Evolutionary conservation across 1,140 invertebrate species (phyloP).

Genomic region (Panagrolaimus sp.): DNA sequence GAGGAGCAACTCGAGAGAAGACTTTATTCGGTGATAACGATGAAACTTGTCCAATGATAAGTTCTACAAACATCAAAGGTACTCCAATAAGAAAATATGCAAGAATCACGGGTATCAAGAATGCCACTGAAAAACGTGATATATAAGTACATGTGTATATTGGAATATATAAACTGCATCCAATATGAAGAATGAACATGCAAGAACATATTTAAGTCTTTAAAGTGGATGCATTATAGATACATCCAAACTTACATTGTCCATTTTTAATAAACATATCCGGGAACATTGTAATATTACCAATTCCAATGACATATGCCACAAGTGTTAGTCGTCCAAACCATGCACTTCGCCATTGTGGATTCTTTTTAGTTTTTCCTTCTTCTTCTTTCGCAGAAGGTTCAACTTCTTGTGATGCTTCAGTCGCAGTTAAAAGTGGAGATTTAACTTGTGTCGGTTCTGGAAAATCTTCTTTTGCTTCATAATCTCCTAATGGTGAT

Average conservation of each 20-base stretch:
- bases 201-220: too few relatives aligned
- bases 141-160: too few relatives aligned
- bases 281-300: neutral
- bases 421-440: too few relatives aligned
- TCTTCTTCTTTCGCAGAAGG: too few relatives aligned
- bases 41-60: neutral
- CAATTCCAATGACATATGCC: neutral
- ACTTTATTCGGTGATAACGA: neutral
- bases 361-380: too few relatives aligned
- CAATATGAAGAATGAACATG: neutral
- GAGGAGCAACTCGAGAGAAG: neutral
- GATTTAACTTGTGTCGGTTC: too few relatives aligned
- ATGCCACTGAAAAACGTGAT: constrained; percentile 3
- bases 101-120: neutral
- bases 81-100: neutral
- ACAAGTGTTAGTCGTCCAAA: neutral
- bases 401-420: too few relatives aligned
- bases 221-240: neutral
- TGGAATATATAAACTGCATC: neutral
- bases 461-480: too few relatives aligned
- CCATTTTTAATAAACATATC: constrained; percentile 5
- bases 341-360: neutral
- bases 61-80: neutral
- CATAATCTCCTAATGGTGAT: too few relatives aligned
- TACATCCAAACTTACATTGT: neutral